Conservation (phyloP, 2,113 vertebrate species). For the Neogobius melanostomus region DNA sequence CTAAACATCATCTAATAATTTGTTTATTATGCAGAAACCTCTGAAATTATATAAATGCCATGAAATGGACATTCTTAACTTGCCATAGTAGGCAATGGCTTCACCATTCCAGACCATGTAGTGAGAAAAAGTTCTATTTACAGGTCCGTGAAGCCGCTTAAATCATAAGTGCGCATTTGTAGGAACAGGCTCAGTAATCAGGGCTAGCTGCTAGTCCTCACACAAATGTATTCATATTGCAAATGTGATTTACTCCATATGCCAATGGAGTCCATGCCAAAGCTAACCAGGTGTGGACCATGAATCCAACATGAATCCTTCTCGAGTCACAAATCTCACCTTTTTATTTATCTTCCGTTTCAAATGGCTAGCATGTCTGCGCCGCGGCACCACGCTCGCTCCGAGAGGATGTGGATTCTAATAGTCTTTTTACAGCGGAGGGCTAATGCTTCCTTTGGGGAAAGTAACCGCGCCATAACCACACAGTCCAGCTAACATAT, state of each 20-base stretch:
- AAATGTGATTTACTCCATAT: background rate
- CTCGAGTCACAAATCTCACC: constrained; percentile 20
- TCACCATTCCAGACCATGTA: too few species aligned
- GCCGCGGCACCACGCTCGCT: constrained; percentile 33
- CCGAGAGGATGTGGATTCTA: constrained; percentile 65
- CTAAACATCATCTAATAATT: too few species aligned
- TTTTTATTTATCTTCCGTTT: constrained; percentile 37
- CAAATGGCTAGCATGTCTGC: constrained; percentile 38
- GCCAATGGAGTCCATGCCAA: background rate
- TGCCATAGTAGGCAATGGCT: too few species aligned
- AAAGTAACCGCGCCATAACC: constrained; percentile 63
- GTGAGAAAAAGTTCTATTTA: too few species aligned
- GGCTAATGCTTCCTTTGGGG: constrained; percentile 69
- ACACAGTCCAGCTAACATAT: constrained; percentile 63
- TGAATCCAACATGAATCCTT: background rate
- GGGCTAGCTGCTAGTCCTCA: background rate
- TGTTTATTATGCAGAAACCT: too few species aligned
- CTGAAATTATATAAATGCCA: too few species aligned
- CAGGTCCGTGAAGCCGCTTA: too few species aligned
- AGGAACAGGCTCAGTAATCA: too few species aligned
- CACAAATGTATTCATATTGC: background rate
- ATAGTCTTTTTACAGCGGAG: constrained; percentile 72
- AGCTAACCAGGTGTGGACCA: constrained; percentile 1
- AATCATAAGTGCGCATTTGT: too few species aligned
- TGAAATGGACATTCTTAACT: too few species aligned